Percentiles rank a stretch among this genome's conserved stretches.
phyloP scores from a whole-genome alignment of 2,888 invertebrate genomes.

The Oscheius sp. region DNA sequence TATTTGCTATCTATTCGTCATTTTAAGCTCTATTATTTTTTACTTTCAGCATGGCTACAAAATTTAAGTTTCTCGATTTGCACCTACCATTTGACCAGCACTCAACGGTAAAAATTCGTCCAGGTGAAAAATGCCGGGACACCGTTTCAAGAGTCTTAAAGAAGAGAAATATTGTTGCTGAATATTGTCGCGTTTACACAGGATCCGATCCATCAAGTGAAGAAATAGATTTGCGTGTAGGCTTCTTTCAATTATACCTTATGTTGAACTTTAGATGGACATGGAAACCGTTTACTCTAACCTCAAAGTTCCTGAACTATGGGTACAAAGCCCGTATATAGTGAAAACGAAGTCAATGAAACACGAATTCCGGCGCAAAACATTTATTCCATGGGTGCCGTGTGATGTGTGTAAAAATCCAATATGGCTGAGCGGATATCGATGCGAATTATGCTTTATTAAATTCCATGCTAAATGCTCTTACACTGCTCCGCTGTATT shows the following conservation, averaged over 20 bases:
- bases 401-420: conserved; percentile 90
- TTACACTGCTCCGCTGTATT: conserved; percentile 64
- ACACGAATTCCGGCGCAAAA: conserved; percentile 78
- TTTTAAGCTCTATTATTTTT: background rate
- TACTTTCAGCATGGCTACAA: background rate
- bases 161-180: conserved; percentile 52
- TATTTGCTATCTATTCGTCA: no score
- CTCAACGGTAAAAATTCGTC: conserved; percentile 60
- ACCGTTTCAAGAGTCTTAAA: conserved; percentile 46
- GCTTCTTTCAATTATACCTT: no score
- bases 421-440: conserved; percentile 87
- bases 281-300: conserved; percentile 57
- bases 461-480: conserved; percentile 94
- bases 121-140: conserved; percentile 48
- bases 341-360: conserved; percentile 47
- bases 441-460: conserved; percentile 95
- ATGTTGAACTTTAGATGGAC: conserved; percentile 38
- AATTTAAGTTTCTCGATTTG: conserved; percentile 56
- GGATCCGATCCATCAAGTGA: conserved; percentile 56
- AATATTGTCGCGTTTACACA: conserved; percentile 63
- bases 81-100: conserved; percentile 70
- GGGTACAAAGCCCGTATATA: conserved; percentile 67
- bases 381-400: conserved; percentile 93
- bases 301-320: conserved; percentile 60
- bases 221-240: conserved; percentile 46